Evolutionary conservation across 2,888 invertebrate genomes (phyloP).

Genomic region (Escarpia spicata): DNA sequence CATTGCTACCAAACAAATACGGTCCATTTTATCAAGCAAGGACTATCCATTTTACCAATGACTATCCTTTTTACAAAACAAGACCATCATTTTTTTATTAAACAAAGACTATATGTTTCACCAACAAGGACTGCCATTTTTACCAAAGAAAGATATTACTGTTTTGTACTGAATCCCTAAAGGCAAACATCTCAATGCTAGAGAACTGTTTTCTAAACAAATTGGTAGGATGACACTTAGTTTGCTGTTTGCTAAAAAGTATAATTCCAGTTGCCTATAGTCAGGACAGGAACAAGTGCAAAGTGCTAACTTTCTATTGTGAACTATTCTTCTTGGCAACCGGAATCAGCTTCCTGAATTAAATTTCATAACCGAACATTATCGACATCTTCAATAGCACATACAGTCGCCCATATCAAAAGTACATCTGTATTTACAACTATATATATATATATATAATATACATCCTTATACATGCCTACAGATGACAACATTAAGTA

Average conservation of each 20-base stretch:
- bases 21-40: background rate
- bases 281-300: background rate
- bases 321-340: constrained; percentile 3
- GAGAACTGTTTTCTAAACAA: background rate
- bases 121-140: background rate
- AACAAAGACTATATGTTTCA: background rate
- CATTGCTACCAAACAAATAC: background rate
- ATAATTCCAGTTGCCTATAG: background rate
- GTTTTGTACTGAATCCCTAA: background rate
- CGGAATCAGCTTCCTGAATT: background rate
- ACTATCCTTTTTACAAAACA: too few relatives aligned
- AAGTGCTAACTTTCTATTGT: background rate
- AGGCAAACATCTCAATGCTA: background rate
- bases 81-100: too few relatives aligned
- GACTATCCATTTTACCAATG: too few relatives aligned
- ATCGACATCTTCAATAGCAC: background rate
- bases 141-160: background rate
- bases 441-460: background rate
- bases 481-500: background rate
- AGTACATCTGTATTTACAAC: constrained; percentile 13
- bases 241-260: background rate
- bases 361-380: background rate
- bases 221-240: background rate
- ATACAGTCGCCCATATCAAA: background rate
- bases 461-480: background rate